phyloP scores from a whole-genome alignment of 2,797 vertebrate genomes.

The Macrochelys suwanniensis region DNA sequence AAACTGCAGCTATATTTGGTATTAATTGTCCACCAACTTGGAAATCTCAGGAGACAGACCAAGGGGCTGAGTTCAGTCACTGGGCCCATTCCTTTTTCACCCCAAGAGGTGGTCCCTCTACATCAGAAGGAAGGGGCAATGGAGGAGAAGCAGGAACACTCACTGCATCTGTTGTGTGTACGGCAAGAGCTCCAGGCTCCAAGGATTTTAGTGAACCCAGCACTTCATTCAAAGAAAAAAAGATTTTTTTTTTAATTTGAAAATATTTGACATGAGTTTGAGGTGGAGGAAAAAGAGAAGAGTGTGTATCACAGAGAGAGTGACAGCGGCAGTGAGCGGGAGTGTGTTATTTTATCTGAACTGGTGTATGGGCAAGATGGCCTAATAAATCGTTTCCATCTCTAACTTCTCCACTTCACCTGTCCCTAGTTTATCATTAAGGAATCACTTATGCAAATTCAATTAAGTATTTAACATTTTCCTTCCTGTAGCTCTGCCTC shows the following conservation, averaged over 20 bases:
- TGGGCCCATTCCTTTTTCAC: neutral
- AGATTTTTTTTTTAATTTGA: neutral
- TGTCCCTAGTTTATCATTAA: conserved; percentile 68
- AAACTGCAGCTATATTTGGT: conserved; percentile 38
- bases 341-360: conserved; percentile 61
- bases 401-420: conserved; percentile 57
- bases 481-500: conserved; percentile 62
- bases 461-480: conserved; percentile 76
- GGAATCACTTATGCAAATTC: conserved; percentile 71
- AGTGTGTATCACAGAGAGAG: neutral
- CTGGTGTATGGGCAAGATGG: conserved; percentile 32
- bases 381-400: conserved; percentile 52
- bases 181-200: neutral
- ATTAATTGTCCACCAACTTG: neutral
- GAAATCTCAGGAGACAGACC: conserved; percentile 18
- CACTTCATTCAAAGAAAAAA: conserved; percentile 3
- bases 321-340: neutral
- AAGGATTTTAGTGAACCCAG: conserved; percentile 3
- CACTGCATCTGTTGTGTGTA: neutral
- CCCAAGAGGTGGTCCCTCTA: neutral
- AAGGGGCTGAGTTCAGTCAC: neutral
- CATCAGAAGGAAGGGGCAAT: neutral
- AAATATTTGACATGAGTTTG: neutral
- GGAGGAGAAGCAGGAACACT: neutral
- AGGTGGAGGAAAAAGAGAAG: neutral